These are phyloP conservation scores for Oncorhynchus clarkii DNA, from an alignment of 2,113 vertebrate species.

Conservation along the genomic window DNA sequence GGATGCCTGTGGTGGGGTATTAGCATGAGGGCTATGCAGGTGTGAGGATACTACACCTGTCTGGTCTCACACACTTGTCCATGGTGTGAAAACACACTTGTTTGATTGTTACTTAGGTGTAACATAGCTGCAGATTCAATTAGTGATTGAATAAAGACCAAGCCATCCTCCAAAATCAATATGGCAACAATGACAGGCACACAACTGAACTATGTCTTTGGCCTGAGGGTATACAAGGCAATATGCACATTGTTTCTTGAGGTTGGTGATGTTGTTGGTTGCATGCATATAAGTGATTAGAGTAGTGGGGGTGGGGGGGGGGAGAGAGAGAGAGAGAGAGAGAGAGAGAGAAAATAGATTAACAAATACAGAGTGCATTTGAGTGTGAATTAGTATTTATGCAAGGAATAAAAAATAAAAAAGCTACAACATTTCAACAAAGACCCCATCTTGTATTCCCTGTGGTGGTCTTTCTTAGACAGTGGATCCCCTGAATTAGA, in stretches of 20 bases:
- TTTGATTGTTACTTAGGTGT: constrained; percentile 40
- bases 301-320: constrained; percentile 35
- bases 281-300: constrained; percentile 35
- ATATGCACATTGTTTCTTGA: constrained; percentile 65
- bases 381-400: constrained; percentile 31
- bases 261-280: constrained; percentile 55
- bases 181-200: constrained; percentile 58
- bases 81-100: too few relatives aligned
- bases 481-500: constrained; percentile 75
- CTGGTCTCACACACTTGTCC: too few relatives aligned
- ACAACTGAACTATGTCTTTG: constrained; percentile 70
- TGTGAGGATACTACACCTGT: constrained; percentile 14
- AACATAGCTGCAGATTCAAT: constrained; percentile 56
- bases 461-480: constrained; percentile 70
- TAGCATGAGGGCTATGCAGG: constrained; percentile 44
- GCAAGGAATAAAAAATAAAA: constrained; percentile 35
- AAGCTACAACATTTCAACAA: constrained; percentile 38
- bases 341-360: constrained; percentile 12
- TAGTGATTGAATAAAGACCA: constrained; percentile 45
- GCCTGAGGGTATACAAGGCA: constrained; percentile 75
- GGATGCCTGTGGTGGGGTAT: constrained; percentile 54
- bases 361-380: constrained; percentile 38
- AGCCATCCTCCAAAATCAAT: constrained; percentile 29
- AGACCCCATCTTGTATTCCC: constrained; percentile 57
- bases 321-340: constrained; percentile 14